Evolutionary conservation across 2,888 invertebrate species (phyloP), one percentile per base, ranked within the genome.

Genomic region (Leistus spinibarbis): DNA sequence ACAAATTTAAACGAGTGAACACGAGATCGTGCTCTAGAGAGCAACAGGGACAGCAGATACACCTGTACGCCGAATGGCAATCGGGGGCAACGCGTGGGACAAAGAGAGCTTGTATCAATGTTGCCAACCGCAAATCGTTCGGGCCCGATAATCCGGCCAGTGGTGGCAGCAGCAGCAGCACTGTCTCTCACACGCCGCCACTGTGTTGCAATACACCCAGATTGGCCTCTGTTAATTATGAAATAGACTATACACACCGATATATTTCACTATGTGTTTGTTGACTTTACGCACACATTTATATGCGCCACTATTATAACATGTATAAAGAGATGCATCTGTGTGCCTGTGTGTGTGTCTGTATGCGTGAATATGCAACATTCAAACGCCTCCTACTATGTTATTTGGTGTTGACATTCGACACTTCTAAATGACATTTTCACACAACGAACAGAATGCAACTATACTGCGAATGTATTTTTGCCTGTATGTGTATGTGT

Each of bases 191-290:
- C 64, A 23, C 64, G 10, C 68, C 56, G 20, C 57, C 68, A 53
- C 54, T 53, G 27, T 13, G 54, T 19, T 60, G 60, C 60, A 60
- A 60, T 60, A 40, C 40, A 2, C 40, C 40, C 40, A 7, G 13
- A 60, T 60, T 60, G 40, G 62, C 63, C 70, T 19, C 53, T 40
- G 70, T 70, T 70, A 70, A 70, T 70, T 70, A 70, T 70, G 70
- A 70, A 70, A 70, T 70, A 70, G 63, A n/a, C n/a, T n/a, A n/a
- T 62, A 60, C 20, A 60, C 22, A 19, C 20, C 60, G 60, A 60
- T 19, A 60, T 19, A 60, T 19, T 60, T 40, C 10, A 40, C 40
- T 13, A 40, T 40, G 40, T 40, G 40, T 40, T 1, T 40, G 40
- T 40, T 40, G 40, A 40, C 5, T 7, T 10, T 40, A 40, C 40